Evolutionary conservation across 35 echinoderm and acorn worm species (phyloP), one percentile per base, ranked within the genome.

Genomic region (Eucidaris tribuloides): DNA sequence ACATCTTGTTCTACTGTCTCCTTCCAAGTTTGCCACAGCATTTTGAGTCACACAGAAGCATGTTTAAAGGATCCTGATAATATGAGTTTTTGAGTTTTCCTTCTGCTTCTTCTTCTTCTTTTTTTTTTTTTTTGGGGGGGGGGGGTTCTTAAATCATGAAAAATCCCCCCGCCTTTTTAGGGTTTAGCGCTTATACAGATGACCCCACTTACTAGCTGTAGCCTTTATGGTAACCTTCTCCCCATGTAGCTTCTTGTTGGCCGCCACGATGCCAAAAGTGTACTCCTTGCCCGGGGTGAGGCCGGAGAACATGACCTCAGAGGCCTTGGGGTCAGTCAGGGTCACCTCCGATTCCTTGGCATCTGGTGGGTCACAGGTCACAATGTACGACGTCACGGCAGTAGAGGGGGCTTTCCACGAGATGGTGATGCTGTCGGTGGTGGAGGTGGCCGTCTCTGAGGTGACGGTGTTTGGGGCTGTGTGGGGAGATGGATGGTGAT

Each of bases 341-440:
- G 27, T 84, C 30, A 96, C 86, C 68, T 91, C 72, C 25, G 93
- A 87, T 19, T 85, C 91, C 1, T 85, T 31, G 42, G 78, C 37
- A 62, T 91, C 89, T 4, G 93, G 89, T 38, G 93, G 93, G 46
- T 88, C 85, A 85, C 90, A 82, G 33, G 80, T 96, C 65, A 96
- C 84, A 15, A 28, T 78, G 72, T 96, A 96, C 27, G 89, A 90
- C 45, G 84, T 96, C 27, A 84, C 46, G 3, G 58, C 78, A 3
- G 65, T 38, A 25, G 89, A 46, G 9, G 88, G 88, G 24, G 68
- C 64, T 70, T 92, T 84, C 93, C 93, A 96, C 32, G 84, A 72
- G n/a, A 91, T 50, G 17, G 80, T 91, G 45, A 89, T 55, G 39
- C 52, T 88, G 40, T 91, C 64, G 9, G 84, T 91, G 15, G 84